Evolutionary conservation across 2,113 vertebrate genomes (phyloP).

Genomic region (Willisornis vidua): DNA sequence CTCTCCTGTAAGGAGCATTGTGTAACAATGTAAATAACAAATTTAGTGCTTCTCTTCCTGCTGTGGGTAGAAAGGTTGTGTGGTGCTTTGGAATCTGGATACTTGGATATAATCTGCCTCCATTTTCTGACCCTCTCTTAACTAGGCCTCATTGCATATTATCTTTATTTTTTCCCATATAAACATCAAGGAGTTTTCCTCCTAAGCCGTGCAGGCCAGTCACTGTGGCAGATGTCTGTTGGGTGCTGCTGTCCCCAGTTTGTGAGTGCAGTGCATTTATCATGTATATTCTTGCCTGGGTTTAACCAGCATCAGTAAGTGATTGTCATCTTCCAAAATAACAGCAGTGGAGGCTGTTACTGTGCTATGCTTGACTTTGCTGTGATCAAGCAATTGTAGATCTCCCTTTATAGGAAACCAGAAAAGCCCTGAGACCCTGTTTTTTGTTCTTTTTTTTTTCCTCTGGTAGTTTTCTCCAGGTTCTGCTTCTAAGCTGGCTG

Average conservation of each 20-base stretch:
- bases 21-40: background rate
- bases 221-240: background rate
- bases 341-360: background rate
- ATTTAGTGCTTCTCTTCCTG: background rate
- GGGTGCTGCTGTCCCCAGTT: background rate
- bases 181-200: background rate
- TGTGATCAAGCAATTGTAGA: background rate
- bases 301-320: background rate
- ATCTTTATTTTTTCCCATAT: background rate
- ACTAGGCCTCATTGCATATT: rapidly evolving
- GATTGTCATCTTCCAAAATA: background rate
- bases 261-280: rapidly evolving
- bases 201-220: rapidly evolving
- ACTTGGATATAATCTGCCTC: background rate
- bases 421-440: background rate
- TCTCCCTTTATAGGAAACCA: background rate
- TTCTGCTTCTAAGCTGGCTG: background rate
- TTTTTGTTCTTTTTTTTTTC: background rate
- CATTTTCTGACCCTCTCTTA: background rate
- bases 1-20: background rate
- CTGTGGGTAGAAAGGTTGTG: background rate
- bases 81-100: background rate
- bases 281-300: background rate
- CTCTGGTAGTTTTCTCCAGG: background rate
- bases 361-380: background rate